Evolutionary conservation across 2,888 invertebrate species (phyloP).

Genomic region (Lymantria monacha): DNA sequence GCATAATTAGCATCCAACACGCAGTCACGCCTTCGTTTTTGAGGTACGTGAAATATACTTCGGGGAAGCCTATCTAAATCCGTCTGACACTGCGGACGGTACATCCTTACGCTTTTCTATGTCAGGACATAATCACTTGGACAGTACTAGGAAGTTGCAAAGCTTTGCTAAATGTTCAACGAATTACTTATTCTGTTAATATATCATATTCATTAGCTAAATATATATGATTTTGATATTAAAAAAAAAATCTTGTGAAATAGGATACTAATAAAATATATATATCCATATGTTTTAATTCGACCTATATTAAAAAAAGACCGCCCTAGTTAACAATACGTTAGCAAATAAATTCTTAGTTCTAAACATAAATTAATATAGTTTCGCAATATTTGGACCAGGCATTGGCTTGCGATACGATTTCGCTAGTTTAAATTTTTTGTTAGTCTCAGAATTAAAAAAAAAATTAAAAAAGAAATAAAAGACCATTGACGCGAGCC

Average conservation of each 20-base stretch:
- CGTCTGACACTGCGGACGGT: conserved; percentile 35
- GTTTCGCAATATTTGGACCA: conserved; percentile 15
- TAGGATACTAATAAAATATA: background rate
- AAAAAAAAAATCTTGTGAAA: conserved; percentile 3
- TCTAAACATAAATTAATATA: conserved; percentile 7
- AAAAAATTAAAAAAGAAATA: conserved; percentile 12
- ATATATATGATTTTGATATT: background rate
- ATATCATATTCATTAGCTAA: background rate
- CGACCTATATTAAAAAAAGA: conserved; percentile 10
- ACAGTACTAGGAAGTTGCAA: conserved; percentile 17
- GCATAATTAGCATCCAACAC: conserved; percentile 56
- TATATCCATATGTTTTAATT: conserved; percentile 1
- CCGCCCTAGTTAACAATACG: conserved; percentile 12
- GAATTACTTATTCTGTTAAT: background rate
- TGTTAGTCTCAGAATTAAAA: conserved; percentile 3
- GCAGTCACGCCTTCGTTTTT: conserved; percentile 65
- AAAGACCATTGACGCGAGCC: background rate
- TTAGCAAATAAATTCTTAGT: conserved; percentile 20
- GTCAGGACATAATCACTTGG: conserved; percentile 19
- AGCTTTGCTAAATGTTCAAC: conserved; percentile 5
- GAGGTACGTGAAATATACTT: conserved; percentile 61
- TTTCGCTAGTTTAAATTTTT: background rate
- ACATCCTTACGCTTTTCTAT: conserved; percentile 42
- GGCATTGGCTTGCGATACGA: background rate
- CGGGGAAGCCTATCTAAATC: conserved; percentile 73